Percentiles rank a stretch among this genome's conserved stretches.
Evolutionary conservation across 2,888 invertebrate species (phyloP).

Genomic region (Noctua janthe): DNA sequence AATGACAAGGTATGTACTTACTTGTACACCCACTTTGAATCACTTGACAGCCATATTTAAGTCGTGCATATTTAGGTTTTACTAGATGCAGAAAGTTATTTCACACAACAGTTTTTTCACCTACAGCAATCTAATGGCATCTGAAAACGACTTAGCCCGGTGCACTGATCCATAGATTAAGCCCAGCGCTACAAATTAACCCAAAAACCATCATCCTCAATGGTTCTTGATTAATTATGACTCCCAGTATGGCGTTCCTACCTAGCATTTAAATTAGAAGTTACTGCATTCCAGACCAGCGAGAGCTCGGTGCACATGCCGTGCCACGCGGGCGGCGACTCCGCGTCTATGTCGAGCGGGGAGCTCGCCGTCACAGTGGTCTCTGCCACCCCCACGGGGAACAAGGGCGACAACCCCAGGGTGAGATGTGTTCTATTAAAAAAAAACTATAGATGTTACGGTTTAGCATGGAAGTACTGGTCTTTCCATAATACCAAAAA

Average conservation of each 20-base stretch:
- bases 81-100: not conserved
- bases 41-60: not conserved
- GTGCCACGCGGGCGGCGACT: conserved; percentile 74
- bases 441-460: not conserved
- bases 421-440: conserved; percentile 51
- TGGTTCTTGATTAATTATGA: not conserved
- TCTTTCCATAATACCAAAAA: not conserved
- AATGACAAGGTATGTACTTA: conserved; percentile 81
- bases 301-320: conserved; percentile 76
- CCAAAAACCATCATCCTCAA: not conserved
- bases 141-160: not conserved
- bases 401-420: conserved; percentile 65
- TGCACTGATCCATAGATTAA: not conserved
- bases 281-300: conserved; percentile 73
- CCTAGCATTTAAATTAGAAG: conserved; percentile 32
- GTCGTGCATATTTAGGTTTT: not conserved
- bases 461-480: not conserved
- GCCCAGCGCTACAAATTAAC: not conserved
- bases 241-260: conserved; percentile 17
- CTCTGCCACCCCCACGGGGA: conserved; percentile 55
- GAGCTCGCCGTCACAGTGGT: conserved; percentile 72
- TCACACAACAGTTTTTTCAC: not conserved
- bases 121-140: not conserved
- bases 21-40: not conserved
- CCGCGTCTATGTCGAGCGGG: conserved; percentile 77